Conservation (phyloP, 1,140 invertebrate genomes). For the Drosophila hydei region DNA sequence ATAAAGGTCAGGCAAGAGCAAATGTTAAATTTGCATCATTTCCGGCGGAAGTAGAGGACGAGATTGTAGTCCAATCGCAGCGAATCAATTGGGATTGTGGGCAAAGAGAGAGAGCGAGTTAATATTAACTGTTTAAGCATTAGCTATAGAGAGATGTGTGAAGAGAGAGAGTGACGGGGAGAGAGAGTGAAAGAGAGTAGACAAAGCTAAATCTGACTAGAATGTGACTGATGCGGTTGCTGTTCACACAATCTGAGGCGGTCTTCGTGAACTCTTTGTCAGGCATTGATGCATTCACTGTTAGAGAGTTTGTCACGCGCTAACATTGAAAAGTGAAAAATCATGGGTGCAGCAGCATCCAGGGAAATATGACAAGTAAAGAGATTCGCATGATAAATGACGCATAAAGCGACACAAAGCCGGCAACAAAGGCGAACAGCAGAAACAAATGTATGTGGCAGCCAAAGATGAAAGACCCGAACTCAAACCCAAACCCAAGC, state of each 20-base stretch:
- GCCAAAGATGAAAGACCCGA: constrained; percentile 28
- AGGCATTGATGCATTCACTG: constrained; percentile 51
- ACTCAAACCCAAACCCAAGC: constrained; percentile 30
- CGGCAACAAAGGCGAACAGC: constrained; percentile 46
- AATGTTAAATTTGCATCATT: constrained; percentile 46
- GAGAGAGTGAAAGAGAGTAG: neutral
- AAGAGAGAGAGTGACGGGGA: neutral
- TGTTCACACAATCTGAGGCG: constrained; percentile 6
- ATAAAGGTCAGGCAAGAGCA: neutral
- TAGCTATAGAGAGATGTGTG: neutral
- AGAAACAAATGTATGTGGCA: constrained; percentile 58
- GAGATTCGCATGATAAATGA: constrained; percentile 75
- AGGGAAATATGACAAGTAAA: constrained; percentile 65
- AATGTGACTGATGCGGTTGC: constrained; percentile 32
- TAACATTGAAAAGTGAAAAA: constrained; percentile 68
- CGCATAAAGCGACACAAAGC: constrained; percentile 66
- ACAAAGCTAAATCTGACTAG: constrained; percentile 4
- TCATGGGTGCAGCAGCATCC: constrained; percentile 47
- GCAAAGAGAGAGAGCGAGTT: neutral
- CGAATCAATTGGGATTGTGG: constrained; percentile 9
- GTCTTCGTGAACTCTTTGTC: constrained; percentile 32
- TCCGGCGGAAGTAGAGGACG: constrained; percentile 60
- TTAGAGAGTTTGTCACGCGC: constrained; percentile 51
- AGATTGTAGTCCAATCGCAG: neutral
- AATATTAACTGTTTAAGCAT: constrained; percentile 2